Evolutionary conservation across 92 coral and sea anemone genomes (phyloP).

Genomic region (Parazoanthus swiftii): DNA sequence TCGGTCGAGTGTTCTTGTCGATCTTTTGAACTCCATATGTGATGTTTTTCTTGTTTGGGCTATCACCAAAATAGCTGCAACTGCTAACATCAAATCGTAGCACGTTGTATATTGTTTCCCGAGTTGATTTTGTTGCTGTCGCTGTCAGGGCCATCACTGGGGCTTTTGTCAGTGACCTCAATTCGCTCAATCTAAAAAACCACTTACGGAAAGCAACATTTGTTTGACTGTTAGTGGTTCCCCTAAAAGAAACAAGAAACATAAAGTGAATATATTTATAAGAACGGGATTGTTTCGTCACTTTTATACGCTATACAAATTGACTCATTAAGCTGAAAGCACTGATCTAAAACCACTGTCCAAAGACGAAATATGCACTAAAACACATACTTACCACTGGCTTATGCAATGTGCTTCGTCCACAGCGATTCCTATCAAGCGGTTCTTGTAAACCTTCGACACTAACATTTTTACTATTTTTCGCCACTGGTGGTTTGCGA

Average conservation of each 20-base stretch:
- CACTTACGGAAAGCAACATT: background rate
- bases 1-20: background rate
- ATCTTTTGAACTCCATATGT: background rate
- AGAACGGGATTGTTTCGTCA: background rate
- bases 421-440: background rate
- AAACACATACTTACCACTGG: background rate
- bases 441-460: too few relatives aligned
- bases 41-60: background rate
- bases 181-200: background rate
- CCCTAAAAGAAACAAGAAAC: background rate
- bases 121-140: background rate
- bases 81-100: background rate
- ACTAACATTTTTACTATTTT: too few relatives aligned
- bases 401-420: conserved; percentile 12
- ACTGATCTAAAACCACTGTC: background rate
- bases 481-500: too few relatives aligned
- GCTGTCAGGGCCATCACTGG: conserved; percentile 1
- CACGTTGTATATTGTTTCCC: background rate
- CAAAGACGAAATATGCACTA: background rate
- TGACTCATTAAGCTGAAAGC: background rate
- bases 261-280: background rate
- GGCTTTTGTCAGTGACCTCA: background rate
- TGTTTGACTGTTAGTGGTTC: background rate
- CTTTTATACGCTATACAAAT: too few relatives aligned
- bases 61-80: background rate